These are phyloP conservation scores for Apodemia arnacis DNA, from an alignment of 2,888 invertebrate species.

Conservation along the genomic window DNA sequence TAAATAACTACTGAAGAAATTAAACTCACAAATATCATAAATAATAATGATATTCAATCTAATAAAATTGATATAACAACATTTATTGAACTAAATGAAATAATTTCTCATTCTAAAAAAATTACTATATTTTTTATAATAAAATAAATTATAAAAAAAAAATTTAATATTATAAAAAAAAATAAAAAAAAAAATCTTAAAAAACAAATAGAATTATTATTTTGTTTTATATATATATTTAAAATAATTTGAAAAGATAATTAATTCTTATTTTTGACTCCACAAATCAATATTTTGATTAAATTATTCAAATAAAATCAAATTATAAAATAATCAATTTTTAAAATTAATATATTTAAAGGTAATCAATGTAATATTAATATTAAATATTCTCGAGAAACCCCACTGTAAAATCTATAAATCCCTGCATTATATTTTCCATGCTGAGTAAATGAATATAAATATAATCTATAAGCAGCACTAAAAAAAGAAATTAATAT, in stretches of 20 bases:
- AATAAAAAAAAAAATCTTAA: conserved; percentile 91
- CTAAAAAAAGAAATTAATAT: conserved; percentile 95
- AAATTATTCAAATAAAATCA: conserved; percentile 96
- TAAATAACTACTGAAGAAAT: conserved; percentile 96
- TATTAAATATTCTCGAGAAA: conserved; percentile 94
- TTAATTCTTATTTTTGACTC: conserved; percentile 94
- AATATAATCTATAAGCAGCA: conserved; percentile 95
- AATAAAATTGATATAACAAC: conserved; percentile 93
- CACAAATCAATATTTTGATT: conserved; percentile 97
- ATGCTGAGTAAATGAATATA: conserved; percentile 96
- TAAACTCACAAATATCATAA: conserved; percentile 95
- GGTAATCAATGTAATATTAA: conserved; percentile 95
- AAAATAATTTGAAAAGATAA: conserved; percentile 91
- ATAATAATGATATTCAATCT: conserved; percentile 96
- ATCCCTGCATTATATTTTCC: conserved; percentile 92
- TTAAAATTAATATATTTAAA: conserved; percentile 95
- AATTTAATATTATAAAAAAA: conserved; percentile 90
- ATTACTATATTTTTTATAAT: conserved; percentile 90
- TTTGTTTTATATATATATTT: conserved; percentile 89
- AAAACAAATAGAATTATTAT: not conserved
- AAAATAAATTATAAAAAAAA: conserved; percentile 91
- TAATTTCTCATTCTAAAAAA: conserved; percentile 93
- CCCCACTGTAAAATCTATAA: conserved; percentile 92
- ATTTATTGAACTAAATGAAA: not conserved
- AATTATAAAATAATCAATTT: conserved; percentile 92